Evolutionary conservation across 2,888 invertebrate genomes (phyloP), one percentile per base, ranked within the genome.

Genomic region (Synergus gifuensis): DNA sequence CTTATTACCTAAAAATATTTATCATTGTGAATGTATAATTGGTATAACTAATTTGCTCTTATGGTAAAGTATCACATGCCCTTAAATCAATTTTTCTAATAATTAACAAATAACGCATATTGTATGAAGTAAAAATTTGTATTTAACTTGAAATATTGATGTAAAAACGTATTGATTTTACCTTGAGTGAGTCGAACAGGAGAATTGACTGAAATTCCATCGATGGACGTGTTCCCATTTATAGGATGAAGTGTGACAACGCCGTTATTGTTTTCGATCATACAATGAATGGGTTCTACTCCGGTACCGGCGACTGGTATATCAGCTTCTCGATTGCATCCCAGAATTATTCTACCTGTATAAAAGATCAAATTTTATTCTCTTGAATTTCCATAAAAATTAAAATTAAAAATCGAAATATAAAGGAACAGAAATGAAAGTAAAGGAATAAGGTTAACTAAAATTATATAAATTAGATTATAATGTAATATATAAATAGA

Each of bases 281-380:
- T 96, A 91, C 98, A 98, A 93, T 98, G 98, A 69, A 96, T 94
- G 81, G 95, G 94, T 83, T 96, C 96, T 42, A 98, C 97, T 3
- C 97, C 98, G 0, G 96, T 95, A n/a, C 98, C 98, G 86, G 96
- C 95, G 36, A 98, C 95, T 84, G 96, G 94, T 85, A 98, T 96
- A 91, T 98, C 98, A 88, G 96, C 97, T 88, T 95, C 95, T 78
- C 95, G 94, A 84, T 96, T 95, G 81, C 96, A 96, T 81, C 97
- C 97, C 83, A 98, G 94, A 22, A 96, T 96, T 76, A 97, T 96
- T 84, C 96, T 95, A 84, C 98, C 98, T 98, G 93, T 81, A 77
- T 63, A 58, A 79, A 77, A 81, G 58, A 42, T 46, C 42, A 78
- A 73, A 22, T 69, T 73, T n/a, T 22, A 67, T 40, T 46, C 40